Base-by-base conservation (phyloP, 1,140 invertebrate species). In the Zelostemma sp. region DNA sequence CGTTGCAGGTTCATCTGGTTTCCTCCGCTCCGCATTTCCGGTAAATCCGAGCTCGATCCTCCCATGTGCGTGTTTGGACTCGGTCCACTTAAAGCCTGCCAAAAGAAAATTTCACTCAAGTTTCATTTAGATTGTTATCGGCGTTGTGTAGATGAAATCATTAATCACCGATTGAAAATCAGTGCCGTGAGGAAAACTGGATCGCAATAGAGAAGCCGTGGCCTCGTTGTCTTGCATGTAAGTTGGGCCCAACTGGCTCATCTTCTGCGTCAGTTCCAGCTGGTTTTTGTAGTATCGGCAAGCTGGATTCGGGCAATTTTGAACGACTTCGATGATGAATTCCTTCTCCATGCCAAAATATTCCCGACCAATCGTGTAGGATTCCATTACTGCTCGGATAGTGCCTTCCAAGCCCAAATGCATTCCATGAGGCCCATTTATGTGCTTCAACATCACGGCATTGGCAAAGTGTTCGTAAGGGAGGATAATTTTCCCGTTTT, bases 311-410 rank as follows among this genome's bases (percentile, higher is more conserved):
- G 93, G 93, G 75, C 93, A 95, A 65, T 93, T 94, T 79, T 94
- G 92, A 8, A 95, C 92, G 25, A 95, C 93, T 83, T 95, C 93
- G 54, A 94, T 88, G 35, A 95, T 94, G 74, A 95, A 95, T 78
- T 94, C 93, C 79, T 94, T 94, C 80, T 95, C 93, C 93, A 95
- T 94, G 17, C 93, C 93, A 86, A 94, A 94, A 79, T 92, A 92
- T 77, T 95, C 93, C 38, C 92, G 84, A 0, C 93, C 93, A 77
- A 94, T 93, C 48, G 93, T 94, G 68, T 94, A 95, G 6, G 92
- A 93, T 73, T 95, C 93, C 82, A 94, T 92, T 15, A 93, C 92
- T 40, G 93, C 92, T 78, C 92, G 86, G 8, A 94, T 90, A 2
- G 93, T 95, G 25, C 90, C 92, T 80, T 94, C 93, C 40, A 94